Evolutionary conservation across 1,140 invertebrate genomes (phyloP).

Genomic region (Oncopodura yosiiana): DNA sequence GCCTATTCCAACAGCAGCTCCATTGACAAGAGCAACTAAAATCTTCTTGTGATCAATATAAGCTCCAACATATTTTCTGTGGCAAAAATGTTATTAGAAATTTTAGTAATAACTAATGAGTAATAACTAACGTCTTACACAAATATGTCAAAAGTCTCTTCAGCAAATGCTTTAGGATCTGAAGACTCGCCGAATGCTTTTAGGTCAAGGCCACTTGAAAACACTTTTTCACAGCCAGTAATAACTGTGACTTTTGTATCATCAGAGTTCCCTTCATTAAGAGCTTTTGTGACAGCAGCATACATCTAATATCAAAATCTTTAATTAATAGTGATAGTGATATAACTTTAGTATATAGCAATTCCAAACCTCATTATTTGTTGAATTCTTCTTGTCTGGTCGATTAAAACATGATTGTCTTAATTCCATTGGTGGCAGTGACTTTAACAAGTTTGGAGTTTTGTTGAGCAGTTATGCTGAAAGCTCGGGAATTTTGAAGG

Average conservation of each 20-base stretch:
- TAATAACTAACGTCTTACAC: too few species aligned
- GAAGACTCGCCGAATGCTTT: slow-evolving; percentile 44
- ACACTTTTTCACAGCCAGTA: slow-evolving; percentile 50
- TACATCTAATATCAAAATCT: too few species aligned
- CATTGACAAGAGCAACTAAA: slow-evolving; percentile 52
- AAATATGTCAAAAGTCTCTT: slow-evolving; percentile 3
- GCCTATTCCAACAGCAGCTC: slow-evolving; percentile 53
- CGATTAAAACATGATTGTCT: slow-evolving; percentile 43
- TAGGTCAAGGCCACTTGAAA: slow-evolving; percentile 54
- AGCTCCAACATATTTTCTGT: slow-evolving; percentile 47
- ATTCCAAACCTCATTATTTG: slow-evolving; percentile 44
- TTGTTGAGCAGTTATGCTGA: too few species aligned
- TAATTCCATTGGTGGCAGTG: slow-evolving; percentile 41
- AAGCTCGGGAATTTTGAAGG: too few species aligned
- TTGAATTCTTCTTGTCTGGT: slow-evolving; percentile 49
- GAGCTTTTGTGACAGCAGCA: slow-evolving; percentile 39
- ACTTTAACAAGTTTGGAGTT: too few species aligned
- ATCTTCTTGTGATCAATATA: slow-evolving; percentile 57
- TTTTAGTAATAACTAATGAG: neutral
- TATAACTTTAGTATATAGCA: too few species aligned
- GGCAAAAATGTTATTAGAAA: slow-evolving; percentile 19
- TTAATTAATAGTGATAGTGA: too few species aligned
- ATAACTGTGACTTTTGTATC: slow-evolving; percentile 43
- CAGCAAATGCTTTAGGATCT: slow-evolving; percentile 39
- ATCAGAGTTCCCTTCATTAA: slow-evolving; percentile 46